Percentiles rank a stretch among this genome's conserved stretches.
Conservation (phyloP, 2,113 vertebrate genomes). For the Felis catus region F.catus_Fca126_mat1.0 CM031414.1:58212501-58213000, state of each 20-base stretch:
- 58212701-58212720: neutral
- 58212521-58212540: accelerated
- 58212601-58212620: too few species aligned
- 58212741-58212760: neutral
- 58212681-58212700: accelerated
- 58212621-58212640: neutral
- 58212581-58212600: too few species aligned
- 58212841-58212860: neutral
- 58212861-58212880: neutral
- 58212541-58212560: neutral
- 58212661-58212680: neutral
- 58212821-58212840: neutral
- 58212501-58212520: neutral
- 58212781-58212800: neutral
- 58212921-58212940: accelerated
- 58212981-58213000: neutral
- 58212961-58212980: neutral
- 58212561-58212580: neutral
- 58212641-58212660: neutral
- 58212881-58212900: accelerated
- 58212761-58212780: neutral
- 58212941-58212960: too few species aligned
- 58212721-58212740: neutral
- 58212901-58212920: neutral
- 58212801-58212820: neutral